Evolutionary conservation across 53 echinoderm and acorn worm genomes (phyloP), one percentile per base, ranked within the genome.

Genomic region (Paracentrotus lividus): DNA sequence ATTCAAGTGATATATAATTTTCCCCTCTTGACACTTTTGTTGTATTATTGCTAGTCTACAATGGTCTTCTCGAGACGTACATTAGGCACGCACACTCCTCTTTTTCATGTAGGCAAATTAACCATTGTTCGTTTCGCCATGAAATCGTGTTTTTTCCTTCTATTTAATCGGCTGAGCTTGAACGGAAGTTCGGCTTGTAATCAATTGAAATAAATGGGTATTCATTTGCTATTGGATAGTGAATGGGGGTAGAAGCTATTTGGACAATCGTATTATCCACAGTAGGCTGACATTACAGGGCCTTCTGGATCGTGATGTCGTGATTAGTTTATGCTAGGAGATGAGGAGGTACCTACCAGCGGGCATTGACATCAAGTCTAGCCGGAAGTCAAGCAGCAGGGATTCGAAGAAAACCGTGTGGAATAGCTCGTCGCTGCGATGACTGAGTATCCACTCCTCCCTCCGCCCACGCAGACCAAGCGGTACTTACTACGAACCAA

Each of bases 141-240:
- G 91, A 49, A 91, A 29, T 54, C 91, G 72, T 91, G 75, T 72
- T 75, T 91, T 31, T 32, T 2, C 92, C 56, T 57, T 57, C 21
- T 6, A 44, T 72, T 61, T 90, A 90, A 90, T 52, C 52, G 90
- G 61, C 61, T 40, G 89, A 86, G 66, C 75, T 20, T 69, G 52
- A 78, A 42, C 92, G 92, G 92, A 92, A 92, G 92, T 92, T 54
- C 57, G 92, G 92, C 77, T 78, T 27, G 55, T 42, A 78, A 92
- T 77, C 92, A 92, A 92, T 77, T 56, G 92, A 55, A 78, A 92
- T 77, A 92, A 92, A 92, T 55, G 77, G 38, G 78, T 78, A 77
- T 92, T 78, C 81, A 78, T 92, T 92, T 32, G 68, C 15, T 33
- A 72, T 44, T n/a, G 90, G 33, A 13, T 65, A 15, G 52, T 49